phyloP scores from a whole-genome alignment of 2,888 invertebrate genomes.

The Hirtodrosophila cameraria region DNA sequence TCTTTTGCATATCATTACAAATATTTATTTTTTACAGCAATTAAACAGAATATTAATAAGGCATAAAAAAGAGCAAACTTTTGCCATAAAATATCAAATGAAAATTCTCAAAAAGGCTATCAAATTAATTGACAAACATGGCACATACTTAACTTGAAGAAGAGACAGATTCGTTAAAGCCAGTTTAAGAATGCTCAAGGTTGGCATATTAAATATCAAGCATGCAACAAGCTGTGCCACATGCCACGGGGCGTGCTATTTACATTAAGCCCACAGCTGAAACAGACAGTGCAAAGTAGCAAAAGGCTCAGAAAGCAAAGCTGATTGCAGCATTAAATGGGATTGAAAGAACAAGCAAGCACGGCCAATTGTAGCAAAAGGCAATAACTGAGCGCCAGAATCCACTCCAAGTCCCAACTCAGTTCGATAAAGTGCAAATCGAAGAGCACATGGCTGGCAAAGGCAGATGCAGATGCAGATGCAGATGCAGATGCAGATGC shows the following conservation, averaged over 20 bases:
- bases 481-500: slow-evolving; percentile 42
- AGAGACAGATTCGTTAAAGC: slow-evolving; percentile 18
- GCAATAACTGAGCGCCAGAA: slow-evolving; percentile 1
- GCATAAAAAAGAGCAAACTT: slow-evolving; percentile 1
- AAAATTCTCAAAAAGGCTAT: neutral
- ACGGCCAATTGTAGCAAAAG: neutral
- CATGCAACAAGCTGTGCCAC: slow-evolving; percentile 34
- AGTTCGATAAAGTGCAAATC: slow-evolving; percentile 50
- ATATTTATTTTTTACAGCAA: slow-evolving; percentile 39
- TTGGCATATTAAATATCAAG: slow-evolving; percentile 19
- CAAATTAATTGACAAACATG: slow-evolving; percentile 8
- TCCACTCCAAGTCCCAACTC: neutral
- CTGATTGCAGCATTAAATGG: slow-evolving; percentile 75
- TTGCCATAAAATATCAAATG: neutral
- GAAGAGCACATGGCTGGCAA: slow-evolving; percentile 47
- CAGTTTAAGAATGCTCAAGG: slow-evolving; percentile 17
- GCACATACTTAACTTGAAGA: slow-evolving; percentile 3
- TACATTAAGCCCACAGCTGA: slow-evolving; percentile 52
- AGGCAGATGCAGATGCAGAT: slow-evolving; percentile 47
- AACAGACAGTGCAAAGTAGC: slow-evolving; percentile 43
- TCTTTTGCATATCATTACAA: slow-evolving; percentile 40
- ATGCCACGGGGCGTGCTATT: slow-evolving; percentile 59
- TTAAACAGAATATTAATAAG: slow-evolving; percentile 47
- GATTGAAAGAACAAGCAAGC: slow-evolving; percentile 43
- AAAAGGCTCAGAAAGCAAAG: slow-evolving; percentile 63